Evolutionary conservation across 2,797 vertebrate genomes (phyloP), one percentile per base, ranked within the genome.

Genomic region (Tokudaia muenninki): DNA sequence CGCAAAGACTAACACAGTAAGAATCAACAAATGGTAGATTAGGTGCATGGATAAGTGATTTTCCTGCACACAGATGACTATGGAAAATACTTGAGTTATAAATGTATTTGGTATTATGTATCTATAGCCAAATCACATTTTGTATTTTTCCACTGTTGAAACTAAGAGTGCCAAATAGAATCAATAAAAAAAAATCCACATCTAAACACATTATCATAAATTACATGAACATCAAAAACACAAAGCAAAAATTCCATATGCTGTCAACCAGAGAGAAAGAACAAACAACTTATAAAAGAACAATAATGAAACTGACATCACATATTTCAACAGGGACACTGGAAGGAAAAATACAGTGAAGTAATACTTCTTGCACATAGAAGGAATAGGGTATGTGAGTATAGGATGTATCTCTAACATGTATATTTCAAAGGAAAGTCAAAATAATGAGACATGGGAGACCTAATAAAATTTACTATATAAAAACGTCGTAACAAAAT

Each of bases 111-210:
- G 7, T 44, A 87, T 82, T 84, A n/a, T 67, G 24, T 59, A 13
- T 70, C 80, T 55, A 57, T 19, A 86, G 79, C 55, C 75, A 89
- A 91, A 74, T 41, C 29, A 47, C 19, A 82, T 82, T 52, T 88
- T 91, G n/a, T 80, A 74, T 89, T 94, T 94, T 94, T 81, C 72
- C 59, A 67, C 67, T 80, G 70, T 57, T 90, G 88, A 96, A 95
- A 57, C 77, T 75, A 90, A 95, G 26, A 86, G 16, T 61, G n/a
- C 26, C 87, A 88, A 93, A 74, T 1, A 89, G 70, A 95, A 96
- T 94, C 47, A 82, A 94, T 63, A 92, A 77, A n/a, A 87, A 92
- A 81, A 82, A 80, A 86, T 61, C 26, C 26, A 82, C 13, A 79
- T 82, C 52, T 89, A 82, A 94, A 86, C 21, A 88, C 34, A 70